Evolutionary conservation across 2,797 vertebrate genomes (phyloP).

Genomic region (Sciaenops ocellatus): DNA sequence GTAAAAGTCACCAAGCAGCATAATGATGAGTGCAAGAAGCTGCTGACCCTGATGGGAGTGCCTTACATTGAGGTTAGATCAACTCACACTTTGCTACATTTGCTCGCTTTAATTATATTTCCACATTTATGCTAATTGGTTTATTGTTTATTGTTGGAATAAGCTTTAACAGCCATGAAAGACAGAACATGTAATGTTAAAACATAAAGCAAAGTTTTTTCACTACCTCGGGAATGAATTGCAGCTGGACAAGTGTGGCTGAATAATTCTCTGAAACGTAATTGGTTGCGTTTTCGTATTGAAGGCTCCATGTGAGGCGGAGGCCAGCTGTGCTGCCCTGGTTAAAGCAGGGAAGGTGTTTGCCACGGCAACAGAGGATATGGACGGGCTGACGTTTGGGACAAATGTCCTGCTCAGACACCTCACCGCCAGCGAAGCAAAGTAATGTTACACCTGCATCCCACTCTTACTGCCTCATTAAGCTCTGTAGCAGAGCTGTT

Average conservation of each 20-base stretch:
- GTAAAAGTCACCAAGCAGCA: slow-evolving; percentile 97
- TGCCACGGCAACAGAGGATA: slow-evolving; percentile 95
- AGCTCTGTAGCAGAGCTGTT: neutral
- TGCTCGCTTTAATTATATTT: neutral
- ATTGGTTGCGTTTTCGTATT: slow-evolving; percentile 1
- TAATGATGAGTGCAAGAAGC: slow-evolving; percentile 94
- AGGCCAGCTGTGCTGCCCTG: slow-evolving; percentile 96
- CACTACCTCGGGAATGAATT: neutral
- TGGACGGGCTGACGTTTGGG: slow-evolving; percentile 97
- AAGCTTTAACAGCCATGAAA: neutral
- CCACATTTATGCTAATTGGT: neutral
- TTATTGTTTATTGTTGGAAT: neutral
- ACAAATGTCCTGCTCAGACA: slow-evolving; percentile 94
- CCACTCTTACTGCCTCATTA: neutral
- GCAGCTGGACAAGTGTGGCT: neutral
- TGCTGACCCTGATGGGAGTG: slow-evolving; percentile 94
- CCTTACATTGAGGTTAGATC: slow-evolving; percentile 90
- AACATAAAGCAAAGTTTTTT: neutral
- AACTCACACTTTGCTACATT: neutral
- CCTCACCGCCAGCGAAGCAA: slow-evolving; percentile 95
- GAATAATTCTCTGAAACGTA: neutral
- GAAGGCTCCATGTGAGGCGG: slow-evolving; percentile 94
- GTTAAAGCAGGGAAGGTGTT: slow-evolving; percentile 96
- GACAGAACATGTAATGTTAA: neutral
- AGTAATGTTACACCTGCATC: slow-evolving; percentile 75